phyloP scores from a whole-genome alignment of 2,888 invertebrate species.

The Epinotia demarniana region DNA sequence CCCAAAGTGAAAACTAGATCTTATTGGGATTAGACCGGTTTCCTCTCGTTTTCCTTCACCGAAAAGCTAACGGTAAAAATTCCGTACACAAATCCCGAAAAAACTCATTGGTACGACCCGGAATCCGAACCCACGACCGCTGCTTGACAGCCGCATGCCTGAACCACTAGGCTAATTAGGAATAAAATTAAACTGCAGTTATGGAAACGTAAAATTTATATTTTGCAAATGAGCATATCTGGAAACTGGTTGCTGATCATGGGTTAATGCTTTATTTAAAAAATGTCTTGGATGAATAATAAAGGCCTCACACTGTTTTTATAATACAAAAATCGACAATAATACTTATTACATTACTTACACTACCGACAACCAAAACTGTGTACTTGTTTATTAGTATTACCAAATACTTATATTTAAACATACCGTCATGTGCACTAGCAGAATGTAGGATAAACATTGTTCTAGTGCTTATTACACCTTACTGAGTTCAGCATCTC shows the following conservation, averaged over 20 bases:
- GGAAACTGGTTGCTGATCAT: slow-evolving; percentile 57
- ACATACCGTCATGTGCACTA: slow-evolving; percentile 21
- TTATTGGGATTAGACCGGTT: too few relatives aligned
- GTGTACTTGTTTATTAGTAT: slow-evolving; percentile 32
- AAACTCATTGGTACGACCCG: too few relatives aligned
- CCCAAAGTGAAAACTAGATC: too few relatives aligned
- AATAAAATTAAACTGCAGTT: slow-evolving; percentile 57
- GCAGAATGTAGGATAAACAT: slow-evolving; percentile 29
- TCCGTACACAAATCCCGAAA: too few relatives aligned
- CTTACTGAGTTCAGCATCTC: neutral
- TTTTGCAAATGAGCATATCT: slow-evolving; percentile 70
- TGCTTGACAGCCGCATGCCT: too few relatives aligned
- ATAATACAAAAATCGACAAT: slow-evolving; percentile 37
- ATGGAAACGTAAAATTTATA: slow-evolving; percentile 63
- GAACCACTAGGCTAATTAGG: neutral
- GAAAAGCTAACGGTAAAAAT: too few relatives aligned
- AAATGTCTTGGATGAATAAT: slow-evolving; percentile 48
- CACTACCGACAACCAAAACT: slow-evolving; percentile 44
- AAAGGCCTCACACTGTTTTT: slow-evolving; percentile 44
- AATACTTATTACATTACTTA: slow-evolving; percentile 40
- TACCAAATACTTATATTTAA: slow-evolving; percentile 20
- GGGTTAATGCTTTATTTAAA: slow-evolving; percentile 53
- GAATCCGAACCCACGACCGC: too few relatives aligned
- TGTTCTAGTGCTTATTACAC: neutral
- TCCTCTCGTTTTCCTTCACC: too few relatives aligned